phyloP scores from a whole-genome alignment of 2,888 invertebrate genomes.

The Gymnosoma rotundatum region DNA sequence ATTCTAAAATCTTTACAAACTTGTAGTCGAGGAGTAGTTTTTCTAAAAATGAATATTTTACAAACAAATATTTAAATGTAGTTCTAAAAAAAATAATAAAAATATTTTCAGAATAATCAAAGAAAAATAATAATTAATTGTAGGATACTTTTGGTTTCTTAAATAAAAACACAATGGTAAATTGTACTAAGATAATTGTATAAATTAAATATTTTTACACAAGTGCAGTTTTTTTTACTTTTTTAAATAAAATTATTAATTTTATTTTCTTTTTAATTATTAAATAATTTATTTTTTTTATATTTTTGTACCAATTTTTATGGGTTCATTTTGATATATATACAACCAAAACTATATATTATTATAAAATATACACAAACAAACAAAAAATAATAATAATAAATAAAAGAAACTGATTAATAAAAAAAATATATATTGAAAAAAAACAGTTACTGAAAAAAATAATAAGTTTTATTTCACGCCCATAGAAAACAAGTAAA shows the following conservation, averaged over 20 bases:
- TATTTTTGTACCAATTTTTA: slow-evolving; percentile 43
- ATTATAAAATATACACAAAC: slow-evolving; percentile 62
- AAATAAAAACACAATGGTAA: slow-evolving; percentile 1
- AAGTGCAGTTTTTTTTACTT: slow-evolving; percentile 43
- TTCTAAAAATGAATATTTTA: background rate
- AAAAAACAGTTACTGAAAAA: slow-evolving; percentile 64
- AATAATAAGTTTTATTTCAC: slow-evolving; percentile 4
- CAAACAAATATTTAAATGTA: slow-evolving; percentile 32
- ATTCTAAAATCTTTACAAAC: slow-evolving; percentile 27
- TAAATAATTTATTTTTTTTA: slow-evolving; percentile 16
- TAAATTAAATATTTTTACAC: slow-evolving; percentile 65
- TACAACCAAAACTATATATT: slow-evolving; percentile 62
- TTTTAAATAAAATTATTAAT: background rate
- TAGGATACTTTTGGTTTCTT: slow-evolving; percentile 46
- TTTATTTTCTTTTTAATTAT: slow-evolving; percentile 41
- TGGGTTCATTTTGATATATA: slow-evolving; percentile 60
- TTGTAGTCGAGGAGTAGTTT: background rate
- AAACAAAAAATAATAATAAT: slow-evolving; percentile 15
- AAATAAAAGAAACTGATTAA: slow-evolving; percentile 25
- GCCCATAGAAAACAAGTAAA: background rate
- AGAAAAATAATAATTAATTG: slow-evolving; percentile 30
- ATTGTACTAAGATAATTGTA: slow-evolving; percentile 50
- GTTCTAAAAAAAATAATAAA: slow-evolving; percentile 24
- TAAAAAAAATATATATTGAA: slow-evolving; percentile 46
- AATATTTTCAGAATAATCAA: slow-evolving; percentile 24